Base-by-base conservation (phyloP, 2,113 vertebrate species). In the Talpa occidentalis region DNA sequence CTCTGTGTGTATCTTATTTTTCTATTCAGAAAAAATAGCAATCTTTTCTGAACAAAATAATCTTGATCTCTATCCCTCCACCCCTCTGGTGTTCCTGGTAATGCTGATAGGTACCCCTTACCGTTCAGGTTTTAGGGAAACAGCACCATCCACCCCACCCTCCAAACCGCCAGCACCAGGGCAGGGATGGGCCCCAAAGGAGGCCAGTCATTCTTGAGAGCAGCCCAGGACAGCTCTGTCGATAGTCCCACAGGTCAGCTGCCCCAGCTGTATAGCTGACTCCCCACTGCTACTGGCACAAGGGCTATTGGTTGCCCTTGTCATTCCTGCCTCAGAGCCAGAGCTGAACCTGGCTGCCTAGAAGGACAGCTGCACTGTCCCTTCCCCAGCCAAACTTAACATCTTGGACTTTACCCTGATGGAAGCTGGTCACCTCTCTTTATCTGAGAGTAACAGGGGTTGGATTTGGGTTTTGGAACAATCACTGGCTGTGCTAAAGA, bases 1-100 rank as follows among this genome's bases (percentile, higher is more conserved):
- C 49, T 67, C 56, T 30, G 4, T 37, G 54, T 37, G 44, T 54
- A 70, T 26, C n/a, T 86, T 32, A 54, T 40, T 69, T 91, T 81
- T 93, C 78, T 86, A 67, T 76, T 88, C 35, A 24, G 77, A 59
- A 79, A 74, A 70, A 81, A 66, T n/a, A 54, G 42, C 40, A 24
- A 35, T 89, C 5, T 64, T 69, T 95, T 92, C 35, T 74, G n/a
- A 92, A 60, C n/a, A 94, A 32, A 69, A 79, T 49, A 2, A n/a
- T 0, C 2, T 44, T 88, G 2, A 28, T 77, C 15, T 52, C 67
- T 73, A 22, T 14, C 1, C 10, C 10, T 47, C 56, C 1, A 1
- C 12, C 85, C 10, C 24, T 6, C 5, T 32, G 8, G 2, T 10
- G 2, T 47, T 69, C 37, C 72, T 44, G 44, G 7, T 21, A 40